Evolutionary conservation across 2,797 vertebrate species (phyloP).

Genomic region (Enteromius viviparus): DNA sequence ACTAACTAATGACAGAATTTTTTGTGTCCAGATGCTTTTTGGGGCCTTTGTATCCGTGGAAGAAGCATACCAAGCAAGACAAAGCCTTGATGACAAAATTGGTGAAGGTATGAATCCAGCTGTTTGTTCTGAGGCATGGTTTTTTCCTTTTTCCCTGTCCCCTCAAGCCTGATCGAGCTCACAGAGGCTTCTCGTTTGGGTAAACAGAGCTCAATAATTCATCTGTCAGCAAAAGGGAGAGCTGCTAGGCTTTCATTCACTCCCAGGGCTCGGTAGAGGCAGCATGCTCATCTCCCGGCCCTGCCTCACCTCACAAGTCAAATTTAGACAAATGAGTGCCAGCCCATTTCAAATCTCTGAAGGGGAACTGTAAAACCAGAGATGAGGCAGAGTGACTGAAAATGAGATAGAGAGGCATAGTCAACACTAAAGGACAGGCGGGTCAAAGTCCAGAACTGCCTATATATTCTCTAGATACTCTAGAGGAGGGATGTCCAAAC

Average conservation of each 20-base stretch:
- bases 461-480: neutral
- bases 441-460: constrained; percentile 5
- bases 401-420: neutral
- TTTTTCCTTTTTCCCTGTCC: neutral
- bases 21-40: neutral
- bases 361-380: constrained; percentile 3
- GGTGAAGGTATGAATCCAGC: constrained; percentile 12
- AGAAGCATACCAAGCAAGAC: neutral
- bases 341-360: constrained; percentile 14
- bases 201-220: constrained; percentile 72
- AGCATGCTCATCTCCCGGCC: constrained; percentile 26
- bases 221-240: constrained; percentile 69
- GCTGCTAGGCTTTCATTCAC: constrained; percentile 68
- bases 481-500: neutral
- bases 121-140: neutral
- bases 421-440: constrained; percentile 17
- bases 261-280: constrained; percentile 44
- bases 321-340: constrained; percentile 36
- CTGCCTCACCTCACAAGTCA: constrained; percentile 34
- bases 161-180: constrained; percentile 51
- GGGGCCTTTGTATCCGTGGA: neutral
- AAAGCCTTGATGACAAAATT: constrained; percentile 9
- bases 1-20: neutral
- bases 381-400: constrained; percentile 18
- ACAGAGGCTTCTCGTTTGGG: constrained; percentile 57